Conservation (phyloP, 1,140 invertebrate species). For the Lucilia cuprina region DNA sequence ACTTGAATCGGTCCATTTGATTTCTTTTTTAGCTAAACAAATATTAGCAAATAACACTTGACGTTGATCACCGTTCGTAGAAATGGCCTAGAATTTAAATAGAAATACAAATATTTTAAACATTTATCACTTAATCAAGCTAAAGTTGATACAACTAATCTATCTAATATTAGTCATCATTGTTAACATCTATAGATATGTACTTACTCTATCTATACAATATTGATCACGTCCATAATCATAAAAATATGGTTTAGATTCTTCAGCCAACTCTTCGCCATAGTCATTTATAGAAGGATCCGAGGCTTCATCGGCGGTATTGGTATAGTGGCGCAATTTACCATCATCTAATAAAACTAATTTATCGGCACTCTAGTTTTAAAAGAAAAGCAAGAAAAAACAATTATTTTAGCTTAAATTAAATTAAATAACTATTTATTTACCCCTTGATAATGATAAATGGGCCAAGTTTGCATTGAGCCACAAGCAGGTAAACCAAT, state of each 20-base stretch:
- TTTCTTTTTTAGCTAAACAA: slow-evolving; percentile 73
- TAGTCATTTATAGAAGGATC: slow-evolving; percentile 52
- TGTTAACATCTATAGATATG: too few species aligned
- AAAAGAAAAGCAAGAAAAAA: background rate
- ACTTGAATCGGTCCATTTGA: slow-evolving; percentile 73
- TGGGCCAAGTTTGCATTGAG: slow-evolving; percentile 73
- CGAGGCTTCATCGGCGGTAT: slow-evolving; percentile 62
- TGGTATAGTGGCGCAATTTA: slow-evolving; percentile 72
- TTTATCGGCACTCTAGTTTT: slow-evolving; percentile 64
- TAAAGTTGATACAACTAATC: background rate
- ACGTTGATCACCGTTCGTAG: slow-evolving; percentile 46
- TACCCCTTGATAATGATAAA: slow-evolving; percentile 71
- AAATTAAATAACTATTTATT: slow-evolving; percentile 39
- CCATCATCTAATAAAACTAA: slow-evolving; percentile 74
- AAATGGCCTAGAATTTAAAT: slow-evolving; percentile 46
- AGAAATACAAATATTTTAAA: background rate
- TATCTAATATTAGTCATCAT: slow-evolving; percentile 6
- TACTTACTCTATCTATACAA: slow-evolving; percentile 76
- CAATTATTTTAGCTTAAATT: background rate
- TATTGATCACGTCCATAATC: slow-evolving; percentile 78
- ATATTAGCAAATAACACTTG: slow-evolving; percentile 73
- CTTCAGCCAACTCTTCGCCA: slow-evolving; percentile 55
- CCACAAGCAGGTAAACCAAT: slow-evolving; percentile 76
- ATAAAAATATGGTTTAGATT: slow-evolving; percentile 65
- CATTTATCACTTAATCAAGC: too few species aligned